Conservation (phyloP, 2,888 invertebrate species). For the Uropetala carovei region DNA sequence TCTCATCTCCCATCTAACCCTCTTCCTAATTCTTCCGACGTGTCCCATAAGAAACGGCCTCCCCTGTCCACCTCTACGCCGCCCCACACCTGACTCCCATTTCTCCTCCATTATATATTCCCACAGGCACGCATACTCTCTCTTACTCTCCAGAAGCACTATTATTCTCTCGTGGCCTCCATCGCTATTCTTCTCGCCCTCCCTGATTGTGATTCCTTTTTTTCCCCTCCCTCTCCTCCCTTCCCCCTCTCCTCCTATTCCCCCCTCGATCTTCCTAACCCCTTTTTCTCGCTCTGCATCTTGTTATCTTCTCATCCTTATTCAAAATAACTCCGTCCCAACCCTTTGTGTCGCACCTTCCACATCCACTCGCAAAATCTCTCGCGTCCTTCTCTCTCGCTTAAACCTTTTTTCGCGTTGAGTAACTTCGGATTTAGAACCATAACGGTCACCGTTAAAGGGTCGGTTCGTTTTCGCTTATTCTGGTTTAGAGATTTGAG, state of each 20-base stretch:
- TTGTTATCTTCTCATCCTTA: not conserved
- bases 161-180: no score
- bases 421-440: not conserved
- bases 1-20: no score
- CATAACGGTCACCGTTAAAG: slow-evolving; percentile 19
- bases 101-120: not conserved
- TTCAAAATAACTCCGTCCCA: slow-evolving; percentile 6
- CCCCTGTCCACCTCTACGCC: slow-evolving; percentile 11
- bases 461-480: slow-evolving; percentile 15
- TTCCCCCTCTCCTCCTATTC: not conserved
- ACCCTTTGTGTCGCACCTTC: not conserved
- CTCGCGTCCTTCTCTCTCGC: not conserved
- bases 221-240: not conserved
- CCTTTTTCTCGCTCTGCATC: not conserved
- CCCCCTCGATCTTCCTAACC: not conserved
- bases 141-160: no score
- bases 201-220: no score
- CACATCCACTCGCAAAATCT: no score
- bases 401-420: not conserved
- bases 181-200: no score
- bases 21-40: no score
- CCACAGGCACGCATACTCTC: not conserved
- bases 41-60: no score
- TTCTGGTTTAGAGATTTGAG: not conserved
- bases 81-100: not conserved